phyloP scores from a whole-genome alignment of 2,113 vertebrate species.

The Rhadina sibilatrix region DNA sequence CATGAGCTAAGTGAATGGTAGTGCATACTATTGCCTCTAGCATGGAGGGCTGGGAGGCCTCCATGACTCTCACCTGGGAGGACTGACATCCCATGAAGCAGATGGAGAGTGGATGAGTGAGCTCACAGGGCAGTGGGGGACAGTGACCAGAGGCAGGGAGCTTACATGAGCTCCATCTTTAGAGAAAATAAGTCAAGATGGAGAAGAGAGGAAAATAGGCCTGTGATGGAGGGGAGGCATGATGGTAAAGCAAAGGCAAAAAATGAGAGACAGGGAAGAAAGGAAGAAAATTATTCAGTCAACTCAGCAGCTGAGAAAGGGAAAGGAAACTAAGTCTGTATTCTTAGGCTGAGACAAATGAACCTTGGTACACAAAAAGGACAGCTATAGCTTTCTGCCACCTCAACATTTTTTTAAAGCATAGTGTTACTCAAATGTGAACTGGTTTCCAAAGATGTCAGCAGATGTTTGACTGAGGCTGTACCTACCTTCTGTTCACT shows the following conservation, averaged over 20 bases:
- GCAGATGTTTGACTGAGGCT: background rate
- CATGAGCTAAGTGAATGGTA: background rate
- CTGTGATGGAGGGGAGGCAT: background rate
- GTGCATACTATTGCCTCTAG: background rate
- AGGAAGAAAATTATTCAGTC: background rate
- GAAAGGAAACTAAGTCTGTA: background rate
- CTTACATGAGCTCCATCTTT: background rate
- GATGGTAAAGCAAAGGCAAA: background rate
- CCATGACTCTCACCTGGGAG: background rate
- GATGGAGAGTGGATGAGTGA: background rate
- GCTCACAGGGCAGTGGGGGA: background rate
- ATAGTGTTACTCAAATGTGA: background rate
- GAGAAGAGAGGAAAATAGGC: background rate
- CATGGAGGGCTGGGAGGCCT: background rate
- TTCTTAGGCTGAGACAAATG: background rate
- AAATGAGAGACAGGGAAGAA: background rate
- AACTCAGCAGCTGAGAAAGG: background rate
- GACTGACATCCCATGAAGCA: background rate
- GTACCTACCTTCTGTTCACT: background rate
- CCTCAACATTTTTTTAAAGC: background rate
- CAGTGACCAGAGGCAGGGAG: background rate
- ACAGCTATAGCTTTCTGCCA: background rate
- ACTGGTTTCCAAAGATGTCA: background rate
- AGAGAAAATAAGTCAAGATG: background rate
- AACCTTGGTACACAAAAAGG: background rate